Evolutionary conservation across 2,888 invertebrate species (phyloP), one percentile per base, ranked within the genome.

Genomic region (Drosophila quinaria): DNA sequence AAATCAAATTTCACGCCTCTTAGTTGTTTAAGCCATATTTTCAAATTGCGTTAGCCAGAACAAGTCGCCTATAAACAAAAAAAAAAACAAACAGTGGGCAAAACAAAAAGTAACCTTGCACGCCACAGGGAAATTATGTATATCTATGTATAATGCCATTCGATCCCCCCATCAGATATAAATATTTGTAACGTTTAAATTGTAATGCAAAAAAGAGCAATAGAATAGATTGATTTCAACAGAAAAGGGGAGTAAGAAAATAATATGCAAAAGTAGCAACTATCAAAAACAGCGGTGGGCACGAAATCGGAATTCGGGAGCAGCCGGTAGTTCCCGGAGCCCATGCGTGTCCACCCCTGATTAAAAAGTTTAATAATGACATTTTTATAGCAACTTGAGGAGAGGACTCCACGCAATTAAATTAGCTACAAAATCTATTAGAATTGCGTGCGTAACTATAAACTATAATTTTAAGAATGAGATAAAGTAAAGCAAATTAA

Each of bases 1-100:
- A 91, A 91, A 91, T 91, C 76, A 89, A 91, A 91, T 91, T 91
- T 91, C 90, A 80, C 78, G 91, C 86, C 67, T 85, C 78, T 74
- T 89, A 84, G 87, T 87, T 87, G 44, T 55, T 65, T 84, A 83
- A 84, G 81, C 63, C 72, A 49, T 58, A 37, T 70, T 84, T 79
- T 79, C 67, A 84, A 87, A 63, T 73, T 82, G 74, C 82, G 82
- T 84, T 78, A 68, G 69, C 63, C 73, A 65, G 73, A 77, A 61
- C 56, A 59, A 80, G 59, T 72, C 80, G 67, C 79, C 73, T 79
- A 72, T 59, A 68, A 81, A 64, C 46, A 39, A 67, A 1, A 17
- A n/a, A n/a, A n/a, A n/a, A n/a, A n/a, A n/a, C n/a, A 33, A 33
- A 13, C 8, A 50, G 35, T 8, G 1, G 29, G 4, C 31, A 15